Base-by-base conservation (phyloP, 2,113 vertebrate species). In the Eolophus roseicapilla region DNA sequence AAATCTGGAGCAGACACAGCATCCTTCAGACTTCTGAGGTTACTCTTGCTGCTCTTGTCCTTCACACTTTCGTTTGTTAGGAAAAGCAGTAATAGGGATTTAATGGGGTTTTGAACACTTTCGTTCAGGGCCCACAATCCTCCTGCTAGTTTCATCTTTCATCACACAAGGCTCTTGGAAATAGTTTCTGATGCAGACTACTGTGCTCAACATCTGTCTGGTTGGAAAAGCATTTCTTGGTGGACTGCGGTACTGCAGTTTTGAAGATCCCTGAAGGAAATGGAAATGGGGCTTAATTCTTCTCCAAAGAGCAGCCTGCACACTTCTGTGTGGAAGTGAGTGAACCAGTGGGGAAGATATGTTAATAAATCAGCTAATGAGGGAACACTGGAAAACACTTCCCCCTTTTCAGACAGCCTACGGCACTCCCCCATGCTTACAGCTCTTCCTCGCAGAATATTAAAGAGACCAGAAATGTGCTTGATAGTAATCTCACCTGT, bases 1-100 rank as follows among this genome's bases (percentile, higher is more conserved):
- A 63, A 85, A 94, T 74, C 86, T 75, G 88, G 65, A 94, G 83
- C 92, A 94, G 90, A 67, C 44, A 68, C 49, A 49, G 80, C 78
- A 91, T 82, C 88, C 86, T 91, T 92, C 92, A 96, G 86, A 87
- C 86, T 94, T 96, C 86, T 93, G 88, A 95, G 70, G 63, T 76
- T 95, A 73, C 75, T 87, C 47, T 93, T 90, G 64, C 92, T 71
- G 82, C 64, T 96, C 74, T 70, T 69, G 41, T 89, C 77, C 93
- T 93, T 90, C 93, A 16, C 12, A n/a, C 50, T 82, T 75, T 12
- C 29, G 5, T 86, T 93, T 92, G 91, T 77, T 17, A 6, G 88
- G 78, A 85, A 91, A 64, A 92, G 95, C 92, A 79, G 82, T 67
- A 86, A 50, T 25, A 43, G 77, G 71, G 65, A 87, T 93, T 82